Base-by-base conservation (phyloP, 2,797 vertebrate species). In the Sphenopsis melanotis region DNA sequence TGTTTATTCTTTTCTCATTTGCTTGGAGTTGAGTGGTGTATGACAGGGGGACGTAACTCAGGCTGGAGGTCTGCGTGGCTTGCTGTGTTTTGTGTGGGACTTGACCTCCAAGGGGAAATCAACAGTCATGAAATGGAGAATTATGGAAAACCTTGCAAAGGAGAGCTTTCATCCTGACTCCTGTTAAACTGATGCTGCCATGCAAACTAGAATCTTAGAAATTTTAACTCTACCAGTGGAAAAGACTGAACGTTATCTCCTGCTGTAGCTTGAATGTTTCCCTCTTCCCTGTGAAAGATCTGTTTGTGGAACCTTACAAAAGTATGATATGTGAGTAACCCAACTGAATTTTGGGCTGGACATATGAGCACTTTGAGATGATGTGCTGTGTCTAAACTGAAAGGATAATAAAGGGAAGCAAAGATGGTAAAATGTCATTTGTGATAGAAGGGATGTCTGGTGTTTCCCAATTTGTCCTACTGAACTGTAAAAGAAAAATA, bases 41-140 rank as follows among this genome's bases (percentile, higher is more conserved):
- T 42, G 27, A 41, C 15, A 71, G 52, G 32, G 16, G 11, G 19
- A 22, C 0, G 1, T 11, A 41, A 34, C 56, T 53, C 32, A 32
- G 69, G 64, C 32, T 3, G 6, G 34, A 64, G 32, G 27, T 56
- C n/a, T 6, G 7, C 22, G 11, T 0, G 0, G 5, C 63, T 65
- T 52, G 41, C 13, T 47, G 21, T 59, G n/a, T 69, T 84, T 29
- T n/a, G 18, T 21, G 22, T 4, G 34, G 29, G 15, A 34, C 27
- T 36, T 64, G 16, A 29, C 9, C 42, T 87, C 55, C 37, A 36
- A 36, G 79, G 27, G 34, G 23, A 61, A 88, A 63, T 19, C 17
- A 71, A 11, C 8, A 49, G 20, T 44, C 11, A 7, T 16, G 30
- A 69, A 71, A 61, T 6, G 9, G 55, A 61, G 34, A 91, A 61